Evolutionary conservation across 2,113 vertebrate genomes (phyloP).

Genomic region (Callionymus lyra): DNA sequence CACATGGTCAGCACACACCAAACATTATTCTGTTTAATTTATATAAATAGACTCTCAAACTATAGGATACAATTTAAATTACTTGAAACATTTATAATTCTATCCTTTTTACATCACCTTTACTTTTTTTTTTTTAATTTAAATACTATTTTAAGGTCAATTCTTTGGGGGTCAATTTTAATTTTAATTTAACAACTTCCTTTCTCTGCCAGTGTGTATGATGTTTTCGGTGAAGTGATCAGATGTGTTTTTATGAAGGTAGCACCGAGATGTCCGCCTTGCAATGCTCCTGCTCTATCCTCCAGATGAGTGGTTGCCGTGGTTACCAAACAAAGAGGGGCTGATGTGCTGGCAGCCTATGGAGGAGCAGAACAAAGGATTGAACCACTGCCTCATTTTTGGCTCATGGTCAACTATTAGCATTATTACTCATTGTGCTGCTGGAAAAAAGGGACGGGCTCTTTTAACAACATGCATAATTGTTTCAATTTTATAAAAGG

Average conservation of each 20-base stretch:
- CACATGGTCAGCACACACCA: neutral
- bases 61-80: too few relatives aligned
- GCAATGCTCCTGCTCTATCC: conserved; percentile 32
- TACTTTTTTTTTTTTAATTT: too few relatives aligned
- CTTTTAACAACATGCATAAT: conserved; percentile 23
- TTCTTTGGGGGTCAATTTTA: too few relatives aligned
- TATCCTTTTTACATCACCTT: too few relatives aligned
- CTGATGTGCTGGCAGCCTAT: conserved; percentile 52
- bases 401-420: conserved; percentile 20
- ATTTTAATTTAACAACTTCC: neutral
- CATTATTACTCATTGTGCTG: conserved; percentile 29
- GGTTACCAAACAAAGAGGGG: conserved; percentile 75
- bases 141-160: too few relatives aligned
- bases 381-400: conserved; percentile 34
- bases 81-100: too few relatives aligned
- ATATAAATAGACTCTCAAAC: too few relatives aligned
- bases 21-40: too few relatives aligned
- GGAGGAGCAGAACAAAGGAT: conserved; percentile 65
- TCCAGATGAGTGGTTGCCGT: conserved; percentile 69
- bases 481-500: too few relatives aligned
- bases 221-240: too few relatives aligned
- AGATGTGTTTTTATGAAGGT: too few relatives aligned
- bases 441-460: conserved; percentile 6
- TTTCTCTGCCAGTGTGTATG: too few relatives aligned
- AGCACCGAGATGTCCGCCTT: neutral